Conservation (phyloP, 2,888 invertebrate species). For the Agonopterix heracliana region DNA sequence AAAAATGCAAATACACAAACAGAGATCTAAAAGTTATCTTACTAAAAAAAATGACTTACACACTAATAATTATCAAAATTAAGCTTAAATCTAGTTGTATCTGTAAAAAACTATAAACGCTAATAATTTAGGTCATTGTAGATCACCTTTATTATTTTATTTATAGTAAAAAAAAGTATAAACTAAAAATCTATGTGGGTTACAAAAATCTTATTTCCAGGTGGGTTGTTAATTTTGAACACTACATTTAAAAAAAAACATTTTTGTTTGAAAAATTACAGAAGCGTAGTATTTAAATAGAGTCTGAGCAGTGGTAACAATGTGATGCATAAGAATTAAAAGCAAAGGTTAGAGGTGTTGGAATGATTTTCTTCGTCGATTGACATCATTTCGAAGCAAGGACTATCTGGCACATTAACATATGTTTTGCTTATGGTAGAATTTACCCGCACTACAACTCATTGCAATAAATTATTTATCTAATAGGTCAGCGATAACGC, state of each 20-base stretch:
- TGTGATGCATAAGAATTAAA: neutral
- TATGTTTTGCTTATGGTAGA: neutral
- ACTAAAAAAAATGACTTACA: neutral
- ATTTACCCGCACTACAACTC: neutral
- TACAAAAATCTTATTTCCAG: no score
- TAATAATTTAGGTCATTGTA: neutral
- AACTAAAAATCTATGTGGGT: no score
- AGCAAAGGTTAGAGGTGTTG: neutral
- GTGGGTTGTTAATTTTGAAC: no score
- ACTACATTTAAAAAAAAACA: no score
- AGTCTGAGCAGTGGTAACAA: conserved; percentile 1
- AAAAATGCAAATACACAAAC: conserved; percentile 1
- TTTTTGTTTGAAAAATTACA: no score
- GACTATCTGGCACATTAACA: conserved; percentile 1
- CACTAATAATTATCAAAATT: neutral
- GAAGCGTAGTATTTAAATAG: neutral
- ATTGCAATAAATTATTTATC: neutral
- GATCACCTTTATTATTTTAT: neutral
- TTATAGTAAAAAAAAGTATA: no score
- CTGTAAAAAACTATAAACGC: neutral
- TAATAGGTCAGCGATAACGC: no score
- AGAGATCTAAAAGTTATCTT: conserved; percentile 7
- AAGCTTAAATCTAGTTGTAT: neutral
- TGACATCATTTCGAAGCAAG: neutral
- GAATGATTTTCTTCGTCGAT: conserved; percentile 1